Conservation (phyloP, 2,888 invertebrate species). For the Eilema sororculum region DNA sequence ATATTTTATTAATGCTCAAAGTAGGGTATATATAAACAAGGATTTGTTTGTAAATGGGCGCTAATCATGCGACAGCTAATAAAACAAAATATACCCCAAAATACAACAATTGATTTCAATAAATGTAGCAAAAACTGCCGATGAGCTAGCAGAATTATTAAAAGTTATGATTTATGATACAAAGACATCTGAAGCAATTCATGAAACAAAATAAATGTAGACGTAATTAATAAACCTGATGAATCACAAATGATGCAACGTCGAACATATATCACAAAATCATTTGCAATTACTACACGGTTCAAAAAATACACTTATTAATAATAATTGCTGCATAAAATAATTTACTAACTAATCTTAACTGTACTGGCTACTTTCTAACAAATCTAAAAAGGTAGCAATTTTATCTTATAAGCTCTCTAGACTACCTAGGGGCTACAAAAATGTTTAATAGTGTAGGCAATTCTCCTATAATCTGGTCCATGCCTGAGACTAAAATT, state of each 20-base stretch:
- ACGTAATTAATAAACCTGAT: slow-evolving; percentile 21
- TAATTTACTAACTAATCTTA: slow-evolving; percentile 4
- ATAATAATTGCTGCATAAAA: slow-evolving; percentile 7
- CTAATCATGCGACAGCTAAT: neutral
- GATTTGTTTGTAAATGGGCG: neutral
- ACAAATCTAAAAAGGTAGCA: slow-evolving; percentile 31
- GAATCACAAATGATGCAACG: slow-evolving; percentile 28
- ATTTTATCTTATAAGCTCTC: slow-evolving; percentile 37
- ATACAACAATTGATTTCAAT: neutral
- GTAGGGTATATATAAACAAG: neutral
- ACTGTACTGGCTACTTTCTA: slow-evolving; percentile 21
- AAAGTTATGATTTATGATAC: neutral
- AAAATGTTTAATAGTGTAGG: slow-evolving; percentile 10
- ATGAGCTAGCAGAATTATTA: neutral
- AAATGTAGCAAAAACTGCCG: neutral
- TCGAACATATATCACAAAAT: slow-evolving; percentile 10
- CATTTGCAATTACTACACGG: neutral
- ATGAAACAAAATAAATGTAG: slow-evolving; percentile 29
- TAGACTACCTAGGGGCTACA: slow-evolving; percentile 13
- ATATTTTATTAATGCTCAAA: slow-evolving; percentile 9
- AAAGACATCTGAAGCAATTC: slow-evolving; percentile 27
- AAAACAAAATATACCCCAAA: neutral
- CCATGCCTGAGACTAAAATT: slow-evolving; percentile 39
- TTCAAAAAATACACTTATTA: neutral
- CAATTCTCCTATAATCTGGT: slow-evolving; percentile 6